Conservation (phyloP, 2,113 vertebrate species). For the Esox niger region DNA sequence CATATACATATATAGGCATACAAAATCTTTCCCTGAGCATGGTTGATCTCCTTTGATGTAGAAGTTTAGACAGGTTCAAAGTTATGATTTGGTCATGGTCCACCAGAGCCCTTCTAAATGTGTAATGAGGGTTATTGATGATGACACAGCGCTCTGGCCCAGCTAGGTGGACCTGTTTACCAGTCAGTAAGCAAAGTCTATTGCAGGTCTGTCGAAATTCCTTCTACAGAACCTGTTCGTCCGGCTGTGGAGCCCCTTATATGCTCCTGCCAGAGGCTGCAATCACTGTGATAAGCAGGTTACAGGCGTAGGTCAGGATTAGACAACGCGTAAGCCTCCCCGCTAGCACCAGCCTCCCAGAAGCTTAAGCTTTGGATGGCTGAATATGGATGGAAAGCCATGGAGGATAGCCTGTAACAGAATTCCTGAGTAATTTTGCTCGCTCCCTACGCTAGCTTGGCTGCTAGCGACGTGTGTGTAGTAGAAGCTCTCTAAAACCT, state of each 20-base stretch:
- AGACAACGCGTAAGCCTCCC: slow-evolving; percentile 38
- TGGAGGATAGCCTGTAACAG: not conserved
- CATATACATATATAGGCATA: not conserved
- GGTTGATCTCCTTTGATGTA: not conserved
- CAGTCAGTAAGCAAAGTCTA: not conserved
- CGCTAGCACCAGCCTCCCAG: slow-evolving; percentile 1
- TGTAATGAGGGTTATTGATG: not conserved
- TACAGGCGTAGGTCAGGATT: slow-evolving; percentile 45
- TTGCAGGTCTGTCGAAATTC: not conserved
- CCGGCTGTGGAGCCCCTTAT: not conserved
- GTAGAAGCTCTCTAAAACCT: too few relatives aligned
- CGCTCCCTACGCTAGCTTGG: not conserved
- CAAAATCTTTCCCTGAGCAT: not conserved
- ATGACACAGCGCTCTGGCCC: not conserved
- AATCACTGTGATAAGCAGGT: slow-evolving; percentile 42
- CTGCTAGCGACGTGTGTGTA: too few relatives aligned
- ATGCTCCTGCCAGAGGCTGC: not conserved
- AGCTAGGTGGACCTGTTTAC: not conserved
- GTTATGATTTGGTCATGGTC: not conserved
- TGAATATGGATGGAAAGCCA: not conserved
- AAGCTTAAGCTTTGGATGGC: not conserved
- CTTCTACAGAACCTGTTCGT: not conserved
- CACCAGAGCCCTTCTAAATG: not conserved
- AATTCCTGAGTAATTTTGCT: not conserved
- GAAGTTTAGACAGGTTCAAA: not conserved